Evolutionary conservation across 2,888 invertebrate species (phyloP).

Genomic region (Hyposoter didymator): DNA sequence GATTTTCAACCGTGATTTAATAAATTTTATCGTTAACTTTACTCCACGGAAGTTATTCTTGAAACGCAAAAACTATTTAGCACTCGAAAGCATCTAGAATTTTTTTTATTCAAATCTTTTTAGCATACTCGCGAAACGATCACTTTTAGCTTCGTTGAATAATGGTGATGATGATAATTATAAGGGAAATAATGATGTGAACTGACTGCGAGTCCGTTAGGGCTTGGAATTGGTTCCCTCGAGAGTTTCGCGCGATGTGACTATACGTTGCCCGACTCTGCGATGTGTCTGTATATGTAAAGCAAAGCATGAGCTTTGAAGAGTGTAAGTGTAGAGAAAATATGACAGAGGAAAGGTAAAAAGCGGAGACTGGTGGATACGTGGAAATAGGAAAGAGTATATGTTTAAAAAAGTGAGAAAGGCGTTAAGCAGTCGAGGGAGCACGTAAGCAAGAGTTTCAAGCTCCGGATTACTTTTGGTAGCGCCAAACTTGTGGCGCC

Average conservation of each 20-base stretch:
- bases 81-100: neutral
- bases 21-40: neutral
- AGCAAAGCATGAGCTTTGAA: constrained; percentile 5
- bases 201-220: neutral
- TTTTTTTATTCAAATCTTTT: neutral
- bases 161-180: neutral
- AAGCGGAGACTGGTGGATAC: neutral
- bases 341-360: constrained; percentile 8
- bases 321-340: neutral
- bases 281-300: neutral
- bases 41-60: too few species aligned
- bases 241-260: neutral
- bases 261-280: neutral
- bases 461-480: constrained; percentile 69
- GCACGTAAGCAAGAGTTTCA: constrained; percentile 69
- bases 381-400: neutral
- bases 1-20: neutral
- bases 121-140: neutral
- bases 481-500: constrained; percentile 31
- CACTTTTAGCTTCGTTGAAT: neutral
- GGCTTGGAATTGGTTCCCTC: constrained; percentile 28
- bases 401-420: neutral
- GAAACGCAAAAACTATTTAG: neutral
- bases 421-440: constrained; percentile 22
- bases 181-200: neutral